Evolutionary conservation across 2,797 vertebrate species (phyloP), one percentile per base, ranked within the genome.

Genomic region (Neosilurus hyrtlii): DNA sequence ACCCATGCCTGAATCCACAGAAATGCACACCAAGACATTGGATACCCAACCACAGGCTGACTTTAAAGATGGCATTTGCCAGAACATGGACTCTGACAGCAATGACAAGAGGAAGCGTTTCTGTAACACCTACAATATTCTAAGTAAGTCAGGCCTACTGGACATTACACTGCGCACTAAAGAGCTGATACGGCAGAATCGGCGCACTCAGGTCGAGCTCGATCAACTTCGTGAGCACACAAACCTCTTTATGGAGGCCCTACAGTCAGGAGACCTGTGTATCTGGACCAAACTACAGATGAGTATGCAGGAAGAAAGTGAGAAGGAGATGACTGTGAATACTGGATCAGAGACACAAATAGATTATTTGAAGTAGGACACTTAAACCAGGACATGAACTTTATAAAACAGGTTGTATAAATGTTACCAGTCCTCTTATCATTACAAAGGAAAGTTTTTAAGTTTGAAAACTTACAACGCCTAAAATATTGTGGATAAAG

Each of bases 111-210:
- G 94, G 79, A 96, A 96, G 86, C 95, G 96, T 80, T 98, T 99
- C 90, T 96, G 96, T 91, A 98, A 98, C 84, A 98, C 97, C 0
- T 95, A 97, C 6, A 96, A 97, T 24, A 95, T 97, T 86, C 90
- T 98, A 2, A 96, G 94, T 83, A 94, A 93, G 79, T 98, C 97
- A 0, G 96, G 97, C 0, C 90, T 98, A 89, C 92, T 98, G 82
- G 96, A 96, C 91, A 98, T 98, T 85, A 96, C 96, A 1, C 92
- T 98, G n/a, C 96, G 97, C 85, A 97, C 96, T 61, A 97, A 97
- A 92, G 97, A 98, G 90, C 89, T 98, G 75, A 95, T 96, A 81
- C 93, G 95, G 77, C 96, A 96, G 90, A 99, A 97, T 92, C 95
- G 96, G 14, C 93, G 94, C 85, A 96, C 95, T 0, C 97, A 98